Evolutionary conservation across 2,888 invertebrate genomes (phyloP).

Genomic region (Drosophila yooni): DNA sequence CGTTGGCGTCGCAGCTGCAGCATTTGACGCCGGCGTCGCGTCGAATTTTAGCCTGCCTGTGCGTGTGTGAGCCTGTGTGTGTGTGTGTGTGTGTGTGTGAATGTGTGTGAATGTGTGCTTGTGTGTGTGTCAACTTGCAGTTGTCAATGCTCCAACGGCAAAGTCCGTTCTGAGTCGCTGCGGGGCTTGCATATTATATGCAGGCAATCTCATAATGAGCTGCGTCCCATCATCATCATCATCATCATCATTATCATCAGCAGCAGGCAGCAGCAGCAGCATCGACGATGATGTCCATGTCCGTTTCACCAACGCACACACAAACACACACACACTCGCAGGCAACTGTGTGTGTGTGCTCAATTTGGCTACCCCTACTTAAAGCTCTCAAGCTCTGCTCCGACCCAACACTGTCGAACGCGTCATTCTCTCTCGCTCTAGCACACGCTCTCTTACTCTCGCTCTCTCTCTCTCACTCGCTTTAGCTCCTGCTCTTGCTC

Average conservation of each 20-base stretch:
- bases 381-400: constrained; percentile 67
- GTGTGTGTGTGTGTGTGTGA: constrained; percentile 11
- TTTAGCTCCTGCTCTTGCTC: background rate
- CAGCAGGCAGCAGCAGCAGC: constrained; percentile 18
- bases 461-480: constrained; percentile 16
- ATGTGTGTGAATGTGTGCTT: constrained; percentile 23
- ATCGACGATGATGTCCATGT: constrained; percentile 30
- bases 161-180: constrained; percentile 74
- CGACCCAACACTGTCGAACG: constrained; percentile 28
- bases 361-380: constrained; percentile 73
- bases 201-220: constrained; percentile 70
- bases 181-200: constrained; percentile 74
- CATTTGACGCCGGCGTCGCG: constrained; percentile 60
- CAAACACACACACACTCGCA: constrained; percentile 26
- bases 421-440: constrained; percentile 21
- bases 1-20: constrained; percentile 43
- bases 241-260: constrained; percentile 44
- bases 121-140: constrained; percentile 58
- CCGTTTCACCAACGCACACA: constrained; percentile 32
- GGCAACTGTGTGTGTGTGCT: constrained; percentile 31
- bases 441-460: background rate
- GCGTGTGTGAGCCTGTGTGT: constrained; percentile 8
- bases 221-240: constrained; percentile 19
- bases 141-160: constrained; percentile 72
- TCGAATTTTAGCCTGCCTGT: constrained; percentile 39